Base-by-base conservation (phyloP, 2,113 vertebrate genomes). In the Catharus fuscescens region DNA sequence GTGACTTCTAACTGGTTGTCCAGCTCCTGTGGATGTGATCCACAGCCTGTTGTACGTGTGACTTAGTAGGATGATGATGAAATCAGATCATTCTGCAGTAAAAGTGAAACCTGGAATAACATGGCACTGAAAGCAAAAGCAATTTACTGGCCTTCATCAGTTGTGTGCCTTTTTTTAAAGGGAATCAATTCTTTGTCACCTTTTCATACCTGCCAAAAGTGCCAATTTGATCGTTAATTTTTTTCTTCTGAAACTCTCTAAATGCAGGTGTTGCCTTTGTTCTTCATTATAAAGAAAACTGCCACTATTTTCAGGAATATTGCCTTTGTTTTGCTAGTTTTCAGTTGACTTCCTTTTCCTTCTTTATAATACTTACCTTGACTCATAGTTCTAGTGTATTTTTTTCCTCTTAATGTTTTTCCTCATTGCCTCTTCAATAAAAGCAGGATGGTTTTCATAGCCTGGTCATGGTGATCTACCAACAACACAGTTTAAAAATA, bases 301-400 rank as follows among this genome's bases (percentile, higher is more conserved):
- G 31, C 45, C 34, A 5, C 5, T 25, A 4, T 50, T 79, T 80
- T 80, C 25, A 56, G 48, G 23, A 87, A 15, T 36, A n/a, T 70
- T 85, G 26, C 26, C 9, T 73, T 73, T 57, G 10, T 48, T 76
- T 82, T 70, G 8, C 4, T 19, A 34, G 8, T 89, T 85, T 87
- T 87, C 38, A 34, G 16, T 12, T 45, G 8, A 31, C 11, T 79
- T 87, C 10, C 45, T 82, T 84, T 76, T 65, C 20, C 20, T 83
- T 64, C n/a, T 74, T 69, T 8, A 2, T 2, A 7, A 26, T 45
- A 29, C 24, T 64, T 73, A 24, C 26, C 47, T 74, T 42, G 34
- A 20, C 29, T 80, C 29, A 11, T 21, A 19, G 31, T 42, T 5
- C 10, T 64, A 31, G 10, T 1, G 1, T 18, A 11, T 0, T 1